Evolutionary conservation across 2,888 invertebrate species (phyloP).

Genomic region (Acholoe squamosa): DNA sequence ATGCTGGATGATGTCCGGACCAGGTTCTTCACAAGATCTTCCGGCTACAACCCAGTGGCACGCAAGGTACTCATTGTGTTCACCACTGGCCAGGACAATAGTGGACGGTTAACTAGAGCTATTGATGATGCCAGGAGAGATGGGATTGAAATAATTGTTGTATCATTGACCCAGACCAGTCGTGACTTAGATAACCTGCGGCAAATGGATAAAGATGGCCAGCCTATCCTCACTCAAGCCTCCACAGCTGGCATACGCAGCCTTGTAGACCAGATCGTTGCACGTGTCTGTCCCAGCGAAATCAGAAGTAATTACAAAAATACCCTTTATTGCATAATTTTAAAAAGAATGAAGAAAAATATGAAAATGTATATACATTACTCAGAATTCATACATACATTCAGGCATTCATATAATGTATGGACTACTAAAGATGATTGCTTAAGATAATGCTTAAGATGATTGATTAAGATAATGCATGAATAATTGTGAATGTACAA

Average conservation of each 20-base stretch:
- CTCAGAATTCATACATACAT: no score
- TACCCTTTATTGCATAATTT: no score
- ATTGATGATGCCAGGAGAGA: background rate
- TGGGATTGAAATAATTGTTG: conserved; percentile 24
- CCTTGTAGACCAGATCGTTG: conserved; percentile 18
- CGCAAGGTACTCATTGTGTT: conserved; percentile 21
- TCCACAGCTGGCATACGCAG: background rate
- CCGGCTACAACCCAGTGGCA: background rate
- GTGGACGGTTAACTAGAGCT: background rate
- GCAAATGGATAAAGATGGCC: conserved; percentile 38
- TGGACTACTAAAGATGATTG: no score
- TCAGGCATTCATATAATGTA: no score
- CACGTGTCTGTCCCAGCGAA: background rate
- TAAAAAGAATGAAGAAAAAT: no score
- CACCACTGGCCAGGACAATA: background rate
- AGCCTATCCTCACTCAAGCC: background rate
- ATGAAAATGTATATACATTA: no score
- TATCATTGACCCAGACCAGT: background rate
- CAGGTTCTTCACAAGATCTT: background rate
- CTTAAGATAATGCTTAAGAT: no score
- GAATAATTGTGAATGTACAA: no score
- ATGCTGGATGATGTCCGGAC: background rate
- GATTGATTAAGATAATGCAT: no score
- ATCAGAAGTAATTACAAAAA: conserved; percentile 13
- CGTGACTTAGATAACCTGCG: background rate